Conservation (phyloP, 2,888 invertebrate genomes). For the Cordylochernes scorpioides region DNA sequence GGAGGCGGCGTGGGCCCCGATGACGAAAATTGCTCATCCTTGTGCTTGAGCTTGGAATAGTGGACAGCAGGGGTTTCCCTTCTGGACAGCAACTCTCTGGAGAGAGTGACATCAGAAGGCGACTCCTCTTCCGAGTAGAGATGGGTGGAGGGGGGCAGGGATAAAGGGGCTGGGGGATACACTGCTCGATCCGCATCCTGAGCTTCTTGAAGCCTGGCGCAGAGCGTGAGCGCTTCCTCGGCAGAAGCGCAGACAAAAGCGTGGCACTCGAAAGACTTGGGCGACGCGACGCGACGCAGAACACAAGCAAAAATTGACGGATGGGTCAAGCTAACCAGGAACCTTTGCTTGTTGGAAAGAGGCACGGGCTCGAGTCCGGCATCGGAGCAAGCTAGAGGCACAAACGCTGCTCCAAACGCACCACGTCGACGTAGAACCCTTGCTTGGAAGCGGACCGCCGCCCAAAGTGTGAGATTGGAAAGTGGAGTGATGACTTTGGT, state of each 20-base stretch:
- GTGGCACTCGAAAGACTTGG: conserved; percentile 12
- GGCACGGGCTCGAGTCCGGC: conserved; percentile 11
- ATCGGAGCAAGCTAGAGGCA: conserved; percentile 13
- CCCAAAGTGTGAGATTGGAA: conserved; percentile 13
- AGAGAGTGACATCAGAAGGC: not conserved
- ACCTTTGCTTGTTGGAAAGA: conserved; percentile 11
- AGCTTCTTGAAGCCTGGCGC: not conserved
- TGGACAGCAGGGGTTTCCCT: too few relatives aligned
- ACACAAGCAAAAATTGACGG: conserved; percentile 14
- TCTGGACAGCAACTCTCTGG: not conserved
- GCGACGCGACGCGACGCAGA: conserved; percentile 11
- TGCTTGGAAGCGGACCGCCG: conserved; percentile 12
- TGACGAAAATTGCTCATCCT: too few relatives aligned
- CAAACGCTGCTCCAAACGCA: conserved; percentile 13
- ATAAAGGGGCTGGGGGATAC: not conserved
- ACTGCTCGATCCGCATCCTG: not conserved
- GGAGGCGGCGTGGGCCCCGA: not conserved
- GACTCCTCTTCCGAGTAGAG: not conserved
- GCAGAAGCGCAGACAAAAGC: conserved; percentile 13
- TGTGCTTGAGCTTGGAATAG: too few relatives aligned
- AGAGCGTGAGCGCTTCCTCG: conserved; percentile 12
- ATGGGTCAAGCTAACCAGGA: conserved; percentile 12
- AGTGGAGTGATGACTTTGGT: conserved; percentile 14
- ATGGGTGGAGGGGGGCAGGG: not conserved
- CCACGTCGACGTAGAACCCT: conserved; percentile 7